Evolutionary conservation across 2,888 invertebrate genomes (phyloP).

Genomic region (Noctua fimbriata): DNA sequence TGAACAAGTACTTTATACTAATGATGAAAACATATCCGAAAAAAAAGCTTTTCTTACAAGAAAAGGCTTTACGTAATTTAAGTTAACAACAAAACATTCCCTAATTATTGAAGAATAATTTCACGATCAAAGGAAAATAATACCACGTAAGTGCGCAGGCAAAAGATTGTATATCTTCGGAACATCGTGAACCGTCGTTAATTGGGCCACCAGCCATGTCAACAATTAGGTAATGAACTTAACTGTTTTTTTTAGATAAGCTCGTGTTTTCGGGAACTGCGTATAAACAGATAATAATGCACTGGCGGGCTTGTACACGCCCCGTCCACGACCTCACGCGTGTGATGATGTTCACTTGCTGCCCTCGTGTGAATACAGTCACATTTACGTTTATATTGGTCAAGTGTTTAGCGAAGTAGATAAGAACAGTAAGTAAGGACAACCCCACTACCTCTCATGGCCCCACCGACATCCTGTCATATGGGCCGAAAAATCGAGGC

Average conservation of each 20-base stretch:
- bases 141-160: background rate
- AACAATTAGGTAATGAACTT: background rate
- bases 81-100: too few relatives aligned
- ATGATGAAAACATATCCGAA: background rate
- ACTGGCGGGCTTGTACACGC: slow-evolving; percentile 2
- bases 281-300: slow-evolving; percentile 22
- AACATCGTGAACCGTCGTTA: slow-evolving; percentile 15
- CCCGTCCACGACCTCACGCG: background rate
- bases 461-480: too few relatives aligned
- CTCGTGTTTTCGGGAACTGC: slow-evolving; percentile 7
- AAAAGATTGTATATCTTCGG: slow-evolving; percentile 4
- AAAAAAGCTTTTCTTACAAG: background rate
- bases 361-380: background rate
- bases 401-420: too few relatives aligned
- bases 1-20: background rate
- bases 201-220: slow-evolving; percentile 34
- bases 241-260: slow-evolving; percentile 38
- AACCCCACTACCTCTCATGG: too few relatives aligned
- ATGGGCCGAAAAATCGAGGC: too few relatives aligned
- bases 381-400: background rate
- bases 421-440: background rate
- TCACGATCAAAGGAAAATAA: background rate
- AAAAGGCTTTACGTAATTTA: background rate
- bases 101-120: slow-evolving; percentile 1
- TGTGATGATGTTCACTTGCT: background rate